A percentile compares a stretch with the other conserved stretches of the same genome.
Evolutionary conservation across 2,113 vertebrate species (phyloP).

Genomic region (Corythornis vintsioides): DNA sequence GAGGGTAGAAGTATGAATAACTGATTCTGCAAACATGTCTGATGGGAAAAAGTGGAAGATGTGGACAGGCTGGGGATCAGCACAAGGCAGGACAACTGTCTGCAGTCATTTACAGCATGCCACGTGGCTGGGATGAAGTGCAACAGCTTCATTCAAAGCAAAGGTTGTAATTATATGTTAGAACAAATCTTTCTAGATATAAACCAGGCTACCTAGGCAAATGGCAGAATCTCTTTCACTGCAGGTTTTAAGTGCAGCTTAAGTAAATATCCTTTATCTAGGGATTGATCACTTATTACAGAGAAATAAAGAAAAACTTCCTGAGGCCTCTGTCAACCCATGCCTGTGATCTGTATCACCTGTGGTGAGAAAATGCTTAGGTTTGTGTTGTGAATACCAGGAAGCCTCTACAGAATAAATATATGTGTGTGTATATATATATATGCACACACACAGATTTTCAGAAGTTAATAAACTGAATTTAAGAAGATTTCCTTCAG

Average conservation of each 20-base stretch:
- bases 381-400: neutral
- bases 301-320: neutral
- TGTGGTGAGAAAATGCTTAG: neutral
- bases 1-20: neutral
- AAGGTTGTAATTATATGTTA: neutral
- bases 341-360: neutral
- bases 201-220: neutral
- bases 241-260: neutral
- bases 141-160: neutral
- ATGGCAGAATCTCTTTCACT: neutral
- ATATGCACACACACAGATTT: rapidly evolving
- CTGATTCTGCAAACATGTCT: neutral
- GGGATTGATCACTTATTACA: neutral
- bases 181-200: neutral
- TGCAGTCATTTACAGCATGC: neutral
- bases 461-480: neutral
- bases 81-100: neutral
- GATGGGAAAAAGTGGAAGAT: neutral
- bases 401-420: neutral
- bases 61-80: neutral
- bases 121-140: neutral
- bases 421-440: neutral
- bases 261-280: neutral
- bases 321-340: neutral
- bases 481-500: neutral